phyloP scores from a whole-genome alignment of 2,113 vertebrate species.

The Anas platyrhynchos region DNA sequence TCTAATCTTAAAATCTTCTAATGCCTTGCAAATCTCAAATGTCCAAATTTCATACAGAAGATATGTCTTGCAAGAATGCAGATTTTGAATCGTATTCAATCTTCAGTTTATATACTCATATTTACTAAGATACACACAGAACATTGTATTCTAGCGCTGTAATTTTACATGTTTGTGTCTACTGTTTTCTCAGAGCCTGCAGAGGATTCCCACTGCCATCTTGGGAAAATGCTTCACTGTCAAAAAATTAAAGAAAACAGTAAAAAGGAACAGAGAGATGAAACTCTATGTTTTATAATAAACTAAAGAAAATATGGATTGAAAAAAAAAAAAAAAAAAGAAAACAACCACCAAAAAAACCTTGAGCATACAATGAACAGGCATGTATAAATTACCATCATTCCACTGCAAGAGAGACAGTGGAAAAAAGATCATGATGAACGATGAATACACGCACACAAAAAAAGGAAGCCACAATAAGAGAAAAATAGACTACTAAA shows the following conservation, averaged over 20 bases:
- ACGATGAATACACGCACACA: neutral
- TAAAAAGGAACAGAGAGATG: neutral
- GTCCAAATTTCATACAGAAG: constrained; percentile 44
- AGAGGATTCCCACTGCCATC: neutral
- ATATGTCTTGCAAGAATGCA: neutral
- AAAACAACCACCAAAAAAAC: neutral
- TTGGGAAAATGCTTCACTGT: neutral
- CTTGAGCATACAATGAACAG: neutral
- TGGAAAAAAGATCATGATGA: neutral
- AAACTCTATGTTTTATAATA: neutral
- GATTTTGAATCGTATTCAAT: neutral
- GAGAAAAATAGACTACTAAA: neutral
- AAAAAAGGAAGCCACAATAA: neutral
- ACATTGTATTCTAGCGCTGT: neutral
- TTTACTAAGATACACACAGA: neutral
- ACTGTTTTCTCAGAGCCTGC: neutral
- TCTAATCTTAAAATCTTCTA: constrained; percentile 59
- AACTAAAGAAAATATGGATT: neutral
- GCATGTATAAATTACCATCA: neutral
- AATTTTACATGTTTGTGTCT: neutral
- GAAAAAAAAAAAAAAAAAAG: no score
- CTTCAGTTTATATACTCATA: neutral
- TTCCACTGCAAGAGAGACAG: neutral
- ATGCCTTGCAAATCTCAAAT: constrained; percentile 65
- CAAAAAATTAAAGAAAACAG: neutral